phyloP scores from a whole-genome alignment of 1,140 invertebrate genomes.

The Babylonia areolata region DNA sequence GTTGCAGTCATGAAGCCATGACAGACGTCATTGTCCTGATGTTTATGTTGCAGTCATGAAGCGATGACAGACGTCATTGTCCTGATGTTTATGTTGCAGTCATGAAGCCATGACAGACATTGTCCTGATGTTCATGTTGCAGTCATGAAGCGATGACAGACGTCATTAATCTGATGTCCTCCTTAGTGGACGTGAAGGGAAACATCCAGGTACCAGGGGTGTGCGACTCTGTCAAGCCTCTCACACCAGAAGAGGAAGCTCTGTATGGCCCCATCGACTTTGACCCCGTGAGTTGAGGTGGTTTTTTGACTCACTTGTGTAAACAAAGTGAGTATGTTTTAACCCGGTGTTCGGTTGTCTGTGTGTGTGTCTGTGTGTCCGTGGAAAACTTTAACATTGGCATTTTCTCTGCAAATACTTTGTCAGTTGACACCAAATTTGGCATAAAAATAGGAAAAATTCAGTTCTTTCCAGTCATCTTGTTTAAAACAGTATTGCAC shows the following conservation, averaged over 20 bases:
- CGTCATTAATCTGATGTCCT: conserved; percentile 66
- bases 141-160: conserved; percentile 76
- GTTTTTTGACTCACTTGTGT: no score
- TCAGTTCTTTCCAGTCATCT: no score
- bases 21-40: no score
- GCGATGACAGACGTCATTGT: conserved; percentile 73
- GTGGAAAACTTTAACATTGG: no score
- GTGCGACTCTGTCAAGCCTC: conserved; percentile 66
- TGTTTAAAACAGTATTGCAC: no score
- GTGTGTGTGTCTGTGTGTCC: no score
- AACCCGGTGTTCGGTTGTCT: no score
- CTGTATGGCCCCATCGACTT: conserved; percentile 94
- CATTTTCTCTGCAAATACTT: no score
- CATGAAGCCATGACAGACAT: conserved; percentile 69
- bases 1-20: no score
- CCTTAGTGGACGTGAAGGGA: conserved; percentile 70
- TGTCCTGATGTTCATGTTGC: conserved; percentile 61
- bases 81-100: conserved; percentile 53
- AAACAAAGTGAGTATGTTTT: no score
- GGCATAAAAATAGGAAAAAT: no score
- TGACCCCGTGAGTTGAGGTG: conserved; percentile 80
- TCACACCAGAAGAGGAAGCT: conserved; percentile 84
- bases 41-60: conserved; percentile 74
- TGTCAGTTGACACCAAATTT: no score
- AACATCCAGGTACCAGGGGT: conserved; percentile 73